phyloP scores from a whole-genome alignment of 2,797 vertebrate species.

The Rhinoraja longicauda region DNA sequence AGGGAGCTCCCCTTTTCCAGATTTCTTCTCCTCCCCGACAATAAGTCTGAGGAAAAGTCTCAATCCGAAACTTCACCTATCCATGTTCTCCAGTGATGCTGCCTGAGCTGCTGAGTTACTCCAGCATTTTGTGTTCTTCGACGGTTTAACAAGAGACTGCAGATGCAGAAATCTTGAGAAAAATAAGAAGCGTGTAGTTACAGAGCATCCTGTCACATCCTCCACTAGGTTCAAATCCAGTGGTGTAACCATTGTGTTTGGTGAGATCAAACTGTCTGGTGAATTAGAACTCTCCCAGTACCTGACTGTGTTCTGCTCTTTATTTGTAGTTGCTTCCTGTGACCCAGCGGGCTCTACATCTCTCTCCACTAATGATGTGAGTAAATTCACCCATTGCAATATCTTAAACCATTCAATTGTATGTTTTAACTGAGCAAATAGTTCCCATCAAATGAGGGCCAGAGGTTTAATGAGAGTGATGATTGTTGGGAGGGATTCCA shows the following conservation, averaged over 20 bases:
- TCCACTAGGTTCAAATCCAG: neutral
- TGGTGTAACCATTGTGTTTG: neutral
- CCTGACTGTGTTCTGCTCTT: neutral
- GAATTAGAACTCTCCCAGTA: neutral
- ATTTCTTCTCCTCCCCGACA: too few species aligned
- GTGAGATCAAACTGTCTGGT: neutral
- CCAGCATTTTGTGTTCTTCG: too few species aligned
- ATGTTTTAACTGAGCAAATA: neutral
- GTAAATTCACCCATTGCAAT: neutral
- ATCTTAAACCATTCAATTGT: neutral
- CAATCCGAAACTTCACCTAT: too few species aligned
- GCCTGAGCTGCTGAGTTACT: too few species aligned
- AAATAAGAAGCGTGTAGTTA: neutral
- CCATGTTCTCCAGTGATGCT: too few species aligned
- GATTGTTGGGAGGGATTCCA: neutral
- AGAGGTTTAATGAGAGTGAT: neutral
- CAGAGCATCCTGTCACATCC: neutral
- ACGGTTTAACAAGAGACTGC: too few species aligned
- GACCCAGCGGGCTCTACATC: constrained; percentile 72
- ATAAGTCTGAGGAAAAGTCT: too few species aligned
- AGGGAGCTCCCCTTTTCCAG: too few species aligned
- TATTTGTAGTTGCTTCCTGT: constrained; percentile 72
- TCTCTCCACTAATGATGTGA: constrained; percentile 1
- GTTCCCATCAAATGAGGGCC: neutral
- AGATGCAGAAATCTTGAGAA: too few species aligned